Conservation (phyloP, 2,888 invertebrate species). For the Trichacis sp. region DNA sequence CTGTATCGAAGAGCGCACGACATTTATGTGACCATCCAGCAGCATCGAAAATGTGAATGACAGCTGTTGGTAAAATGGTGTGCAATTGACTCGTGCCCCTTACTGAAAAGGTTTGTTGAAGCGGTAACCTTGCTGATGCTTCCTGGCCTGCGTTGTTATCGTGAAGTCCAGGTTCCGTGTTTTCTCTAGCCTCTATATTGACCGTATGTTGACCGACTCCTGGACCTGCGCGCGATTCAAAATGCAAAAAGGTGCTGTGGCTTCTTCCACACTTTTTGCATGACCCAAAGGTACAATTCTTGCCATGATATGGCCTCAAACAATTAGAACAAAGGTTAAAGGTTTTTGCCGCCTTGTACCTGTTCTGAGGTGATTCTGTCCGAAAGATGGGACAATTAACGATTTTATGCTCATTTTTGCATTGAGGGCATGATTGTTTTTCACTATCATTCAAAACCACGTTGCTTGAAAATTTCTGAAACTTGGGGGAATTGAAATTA, state of each 20-base stretch:
- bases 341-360: not conserved
- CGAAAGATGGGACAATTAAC: conserved; percentile 2
- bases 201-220: not conserved
- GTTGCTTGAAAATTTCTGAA: not conserved
- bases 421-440: not conserved
- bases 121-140: too few species aligned
- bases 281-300: not conserved
- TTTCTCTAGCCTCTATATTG: not conserved
- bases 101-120: too few species aligned
- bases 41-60: conserved; percentile 9
- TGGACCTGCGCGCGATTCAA: not conserved
- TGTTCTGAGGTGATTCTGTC: not conserved
- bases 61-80: not conserved
- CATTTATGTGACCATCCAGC: conserved; percentile 4
- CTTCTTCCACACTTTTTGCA: conserved; percentile 12
- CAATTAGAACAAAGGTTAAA: conserved; percentile 8
- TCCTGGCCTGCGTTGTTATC: too few species aligned
- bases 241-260: conserved; percentile 20
- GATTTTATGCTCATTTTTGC: not conserved
- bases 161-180: too few species aligned
- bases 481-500: not conserved
- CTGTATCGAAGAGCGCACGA: conserved; percentile 29
- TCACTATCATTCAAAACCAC: not conserved
- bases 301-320: conserved; percentile 9
- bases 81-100: too few species aligned